A percentile compares a stretch with the other conserved stretches of the same genome.
These are phyloP conservation scores for Scelioninae gen. 1 DNA, from an alignment of 2,888 invertebrate species.

Conservation along the genomic window DNA sequence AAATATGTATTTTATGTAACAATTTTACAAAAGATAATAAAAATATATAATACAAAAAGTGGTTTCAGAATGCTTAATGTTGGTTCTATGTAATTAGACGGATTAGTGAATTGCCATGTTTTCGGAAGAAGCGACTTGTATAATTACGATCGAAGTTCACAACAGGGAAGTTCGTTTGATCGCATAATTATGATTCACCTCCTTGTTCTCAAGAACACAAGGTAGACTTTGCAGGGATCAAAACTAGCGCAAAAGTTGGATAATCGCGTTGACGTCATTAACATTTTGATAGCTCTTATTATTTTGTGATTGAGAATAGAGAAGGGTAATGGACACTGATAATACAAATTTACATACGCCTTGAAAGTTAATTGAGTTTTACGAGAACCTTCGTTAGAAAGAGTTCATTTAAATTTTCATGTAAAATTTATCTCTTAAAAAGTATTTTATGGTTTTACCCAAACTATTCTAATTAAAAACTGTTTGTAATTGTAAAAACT, in stretches of 20 bases:
- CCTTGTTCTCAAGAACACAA: slow-evolving; percentile 47
- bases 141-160: slow-evolving; percentile 54
- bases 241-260: slow-evolving; percentile 42
- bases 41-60: too few species aligned
- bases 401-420: too few species aligned
- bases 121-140: slow-evolving; percentile 39
- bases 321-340: slow-evolving; percentile 23
- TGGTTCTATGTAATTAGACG: slow-evolving; percentile 29
- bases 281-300: slow-evolving; percentile 45
- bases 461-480: too few species aligned
- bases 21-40: too few species aligned
- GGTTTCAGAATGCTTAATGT: not conserved
- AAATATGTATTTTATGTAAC: too few species aligned
- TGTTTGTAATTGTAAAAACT: too few species aligned
- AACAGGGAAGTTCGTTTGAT: slow-evolving; percentile 50
- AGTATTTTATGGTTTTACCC: too few species aligned
- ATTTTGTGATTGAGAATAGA: slow-evolving; percentile 30
- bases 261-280: slow-evolving; percentile 45
- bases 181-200: slow-evolving; percentile 49
- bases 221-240: slow-evolving; percentile 34
- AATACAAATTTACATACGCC: slow-evolving; percentile 29
- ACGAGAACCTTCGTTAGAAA: not conserved
- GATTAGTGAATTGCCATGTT: slow-evolving; percentile 40
- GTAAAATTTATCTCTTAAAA: too few species aligned
- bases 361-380: not conserved